A percentile compares a stretch with the other conserved stretches of the same genome.
phyloP scores from a whole-genome alignment of 1,140 invertebrate genomes.

The Ridgeia piscesae region DNA sequence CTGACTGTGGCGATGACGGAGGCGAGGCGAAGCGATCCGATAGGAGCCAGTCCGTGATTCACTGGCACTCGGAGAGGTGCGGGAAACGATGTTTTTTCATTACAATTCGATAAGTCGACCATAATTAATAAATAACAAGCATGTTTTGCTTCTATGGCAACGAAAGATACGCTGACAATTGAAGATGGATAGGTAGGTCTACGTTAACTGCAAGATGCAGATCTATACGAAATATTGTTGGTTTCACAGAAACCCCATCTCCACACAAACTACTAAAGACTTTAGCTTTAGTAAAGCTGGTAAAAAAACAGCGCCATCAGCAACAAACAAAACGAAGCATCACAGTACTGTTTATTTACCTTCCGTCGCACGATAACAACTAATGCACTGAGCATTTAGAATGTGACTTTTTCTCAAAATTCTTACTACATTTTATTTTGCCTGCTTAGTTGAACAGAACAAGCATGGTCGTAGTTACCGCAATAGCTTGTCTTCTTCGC shows the following conservation, averaged over 20 bases:
- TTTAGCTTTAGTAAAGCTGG: background rate
- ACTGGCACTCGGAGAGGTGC: background rate
- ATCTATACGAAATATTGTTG: background rate
- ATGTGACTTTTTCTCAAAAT: background rate
- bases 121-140: background rate
- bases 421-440: background rate
- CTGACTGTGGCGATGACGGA: background rate
- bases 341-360: background rate
- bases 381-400: background rate
- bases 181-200: too few relatives aligned
- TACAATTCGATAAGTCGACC: background rate
- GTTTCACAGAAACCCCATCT: too few relatives aligned
- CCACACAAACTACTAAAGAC: background rate
- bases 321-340: background rate
- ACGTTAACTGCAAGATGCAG: background rate
- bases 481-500: background rate
- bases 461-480: background rate
- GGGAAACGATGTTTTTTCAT: background rate
- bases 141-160: background rate
- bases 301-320: background rate
- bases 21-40: background rate
- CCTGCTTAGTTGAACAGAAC: background rate
- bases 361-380: background rate
- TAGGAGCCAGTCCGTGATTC: too few relatives aligned
- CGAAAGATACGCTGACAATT: background rate